Base-by-base conservation (phyloP, 1,140 invertebrate species). In the Sarcophaga bullata region DNA sequence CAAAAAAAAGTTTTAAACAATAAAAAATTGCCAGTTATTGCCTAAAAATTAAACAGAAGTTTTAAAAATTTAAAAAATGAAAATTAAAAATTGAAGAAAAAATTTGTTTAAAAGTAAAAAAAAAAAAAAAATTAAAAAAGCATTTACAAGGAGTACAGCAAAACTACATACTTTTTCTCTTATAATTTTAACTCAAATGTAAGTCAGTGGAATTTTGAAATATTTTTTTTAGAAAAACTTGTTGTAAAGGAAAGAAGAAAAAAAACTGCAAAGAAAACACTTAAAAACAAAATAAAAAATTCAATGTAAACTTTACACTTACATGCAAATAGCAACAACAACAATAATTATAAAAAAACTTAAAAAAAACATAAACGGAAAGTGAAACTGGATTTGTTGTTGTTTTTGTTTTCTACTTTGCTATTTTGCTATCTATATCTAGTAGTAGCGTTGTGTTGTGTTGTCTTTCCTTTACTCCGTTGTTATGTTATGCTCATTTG, bases 341-440 rank as follows among this genome's bases (percentile, higher is more conserved):
- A 37, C 37, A n/a, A 76, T 8, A 76, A 50, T n/a, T 46, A 76
- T 47, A 50, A 76, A 8, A 9, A 13, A 75, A 47, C 6, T 6
- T 10, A 75, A 50, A 80, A 50, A 80, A 49, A 50, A 19, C 80
- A 80, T 17, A 52, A 80, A 80, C 50, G 80, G 54, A 80, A 80
- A 80, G 80, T 80, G 80, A 80, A 80, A 80, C 80, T 62, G 80
- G 80, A 75, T 80, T 54, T 80, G 54, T 76, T 76, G 3, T 49
- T 78, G 47, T 49, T 49, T 50, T 78, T 78, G 8, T 49, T 78
- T 78, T 78, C 46, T 78, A 7, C n/a, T 7, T 80, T 49, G 8
- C 13, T 52, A 50, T 25, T 80, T 58, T 37, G 73, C 73, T 17
- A 17, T 72, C 7, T 19, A 72, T 1, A 49, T n/a, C 19, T 49